A percentile compares a stretch with the other conserved stretches of the same genome.
phyloP scores from a whole-genome alignment of 2,888 invertebrate species.

The Endomychus coccineus region DNA sequence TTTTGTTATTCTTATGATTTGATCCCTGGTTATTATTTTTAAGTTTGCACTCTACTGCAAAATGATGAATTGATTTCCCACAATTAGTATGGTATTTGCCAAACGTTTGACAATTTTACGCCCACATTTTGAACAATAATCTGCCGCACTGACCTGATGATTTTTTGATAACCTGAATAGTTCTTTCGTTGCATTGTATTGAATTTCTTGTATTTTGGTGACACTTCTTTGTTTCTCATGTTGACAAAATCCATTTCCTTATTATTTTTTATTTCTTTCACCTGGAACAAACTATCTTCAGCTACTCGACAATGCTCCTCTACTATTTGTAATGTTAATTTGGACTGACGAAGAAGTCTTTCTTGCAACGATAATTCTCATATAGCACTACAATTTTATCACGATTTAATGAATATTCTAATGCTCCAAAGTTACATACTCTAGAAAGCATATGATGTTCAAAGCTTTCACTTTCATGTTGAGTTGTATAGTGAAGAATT shows the following conservation, averaged over 20 bases:
- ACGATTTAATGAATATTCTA: too few relatives aligned
- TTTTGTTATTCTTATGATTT: not conserved
- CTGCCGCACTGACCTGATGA: not conserved
- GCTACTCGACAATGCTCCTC: constrained; percentile 19
- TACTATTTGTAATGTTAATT: constrained; percentile 13
- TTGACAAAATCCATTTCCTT: constrained; percentile 17
- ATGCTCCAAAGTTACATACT: too few relatives aligned
- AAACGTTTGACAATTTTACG: constrained; percentile 20
- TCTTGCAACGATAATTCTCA: constrained; percentile 19
- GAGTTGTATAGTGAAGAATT: constrained; percentile 15
- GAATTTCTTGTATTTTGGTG: not conserved
- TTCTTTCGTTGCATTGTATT: not conserved
- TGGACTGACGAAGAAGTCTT: constrained; percentile 14
- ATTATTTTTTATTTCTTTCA: constrained; percentile 17
- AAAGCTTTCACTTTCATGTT: constrained; percentile 14
- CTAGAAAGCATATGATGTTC: constrained; percentile 8
- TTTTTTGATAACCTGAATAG: not conserved
- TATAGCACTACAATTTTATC: constrained; percentile 17
- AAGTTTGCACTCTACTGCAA: constrained; percentile 16
- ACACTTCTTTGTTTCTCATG: not conserved
- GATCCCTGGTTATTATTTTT: constrained; percentile 5
- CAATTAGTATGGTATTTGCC: constrained; percentile 17
- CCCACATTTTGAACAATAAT: constrained; percentile 20
- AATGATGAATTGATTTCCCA: constrained; percentile 18
- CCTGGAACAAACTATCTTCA: constrained; percentile 24